Evolutionary conservation across 2,113 vertebrate species (phyloP), one percentile per base, ranked within the genome.

Genomic region (Taxidea taxus): DNA sequence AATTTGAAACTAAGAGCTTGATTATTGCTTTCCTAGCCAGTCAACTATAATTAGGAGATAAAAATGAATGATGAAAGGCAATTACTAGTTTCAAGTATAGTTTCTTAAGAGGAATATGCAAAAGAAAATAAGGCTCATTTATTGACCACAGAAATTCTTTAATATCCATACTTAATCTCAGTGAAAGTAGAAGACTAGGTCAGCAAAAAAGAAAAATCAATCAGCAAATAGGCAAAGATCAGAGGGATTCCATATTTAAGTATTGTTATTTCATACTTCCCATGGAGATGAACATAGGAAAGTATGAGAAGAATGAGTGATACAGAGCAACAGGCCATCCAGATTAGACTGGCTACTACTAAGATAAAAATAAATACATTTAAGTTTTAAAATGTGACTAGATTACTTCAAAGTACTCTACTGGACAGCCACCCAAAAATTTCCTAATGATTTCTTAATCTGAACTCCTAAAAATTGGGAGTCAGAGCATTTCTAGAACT

Each of bases 321-420:
- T 96, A 42, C 80, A 96, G 90, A 96, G 39, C 21, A 70, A 86
- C 37, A 84, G 89, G 93, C 60, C 78, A 89, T 94, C 51, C 82
- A 97, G 37, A 97, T 77, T 83, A 97, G 82, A 95, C 66, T 29
- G 29, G 89, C 85, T 60, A 96, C 72, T 95, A 93, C 58, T 66
- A 83, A 97, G 96, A 97, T 97, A 95, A 97, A 98, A 97, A 98
- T 94, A 97, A 97, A 96, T 95, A 95, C 87, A 84, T 93, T 98
- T 91, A 96, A 91, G 78, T 97, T 96, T 97, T 95, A 97, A 94
- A 98, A 95, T 93, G 82, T 94, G 49, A 87, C 94, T 91, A 80
- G 86, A 94, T 95, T 64, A 97, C 91, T 95, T 82, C 92, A 95
- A 95, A 95, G 94, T 66, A 62, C 88, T 95, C 60, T 70, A 72